These are phyloP conservation scores for Cryptotermes secundus DNA, from an alignment of 1,140 invertebrate genomes.

Conservation along the genomic window DNA sequence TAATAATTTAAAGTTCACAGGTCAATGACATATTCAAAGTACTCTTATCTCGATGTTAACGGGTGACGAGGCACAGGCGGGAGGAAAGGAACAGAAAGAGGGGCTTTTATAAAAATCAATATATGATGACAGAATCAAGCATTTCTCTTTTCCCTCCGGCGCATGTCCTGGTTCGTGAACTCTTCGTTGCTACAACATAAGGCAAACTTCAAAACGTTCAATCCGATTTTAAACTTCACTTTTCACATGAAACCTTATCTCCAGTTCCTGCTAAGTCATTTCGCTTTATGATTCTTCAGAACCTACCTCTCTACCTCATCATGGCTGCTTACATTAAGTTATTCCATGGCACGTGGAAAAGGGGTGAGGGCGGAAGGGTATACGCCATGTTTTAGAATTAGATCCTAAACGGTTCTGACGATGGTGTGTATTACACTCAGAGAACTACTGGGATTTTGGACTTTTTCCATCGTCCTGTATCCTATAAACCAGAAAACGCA, in stretches of 20 bases:
- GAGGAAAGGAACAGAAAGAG: neutral
- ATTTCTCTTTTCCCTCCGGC: neutral
- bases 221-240: neutral
- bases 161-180: slow-evolving; percentile 17
- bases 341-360: too few relatives aligned
- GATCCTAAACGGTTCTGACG: too few relatives aligned
- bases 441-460: too few relatives aligned
- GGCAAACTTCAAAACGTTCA: neutral
- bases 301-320: too few relatives aligned
- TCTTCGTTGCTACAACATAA: neutral
- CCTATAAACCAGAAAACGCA: too few relatives aligned
- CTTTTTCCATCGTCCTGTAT: too few relatives aligned
- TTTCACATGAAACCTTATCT: neutral
- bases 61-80: neutral
- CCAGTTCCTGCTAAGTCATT: too few relatives aligned
- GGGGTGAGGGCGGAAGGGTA: too few relatives aligned
- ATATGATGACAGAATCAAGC: neutral
- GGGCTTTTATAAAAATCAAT: neutral
- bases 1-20: neutral
- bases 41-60: neutral
- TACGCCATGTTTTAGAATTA: too few relatives aligned
- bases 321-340: too few relatives aligned
- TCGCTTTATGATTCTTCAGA: neutral
- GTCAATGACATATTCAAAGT: neutral
- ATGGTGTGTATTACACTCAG: too few relatives aligned